Conservation (phyloP, 1,140 invertebrate genomes). For the Drosophila varians region DNA sequence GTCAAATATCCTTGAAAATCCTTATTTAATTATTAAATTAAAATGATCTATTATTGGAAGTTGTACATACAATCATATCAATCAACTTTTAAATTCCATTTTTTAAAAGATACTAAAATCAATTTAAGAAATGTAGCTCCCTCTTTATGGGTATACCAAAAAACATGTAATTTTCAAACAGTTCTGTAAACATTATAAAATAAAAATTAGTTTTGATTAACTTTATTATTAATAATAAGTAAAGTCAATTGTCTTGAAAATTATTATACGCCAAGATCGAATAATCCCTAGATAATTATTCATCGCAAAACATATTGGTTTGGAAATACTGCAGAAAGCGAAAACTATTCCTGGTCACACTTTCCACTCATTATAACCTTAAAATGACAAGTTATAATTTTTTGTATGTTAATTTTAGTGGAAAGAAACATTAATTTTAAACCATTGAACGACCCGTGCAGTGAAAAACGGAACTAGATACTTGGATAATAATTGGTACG, state of each 20-base stretch:
- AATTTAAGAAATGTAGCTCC: too few relatives aligned
- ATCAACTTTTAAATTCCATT: too few relatives aligned
- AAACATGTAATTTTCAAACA: too few relatives aligned
- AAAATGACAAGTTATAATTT: conserved; percentile 79
- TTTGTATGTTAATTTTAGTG: conserved; percentile 70
- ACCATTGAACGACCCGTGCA: conserved; percentile 25
- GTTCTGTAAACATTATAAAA: too few relatives aligned
- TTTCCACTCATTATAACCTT: conserved; percentile 64
- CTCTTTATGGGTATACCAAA: too few relatives aligned
- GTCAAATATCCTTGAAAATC: conserved; percentile 10
- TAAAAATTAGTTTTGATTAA: too few relatives aligned
- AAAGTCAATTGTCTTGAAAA: too few relatives aligned
- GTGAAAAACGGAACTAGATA: conserved; percentile 1
- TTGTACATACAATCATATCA: too few relatives aligned
- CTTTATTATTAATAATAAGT: too few relatives aligned
- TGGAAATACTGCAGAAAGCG: not conserved
- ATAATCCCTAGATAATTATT: not conserved
- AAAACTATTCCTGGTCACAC: conserved; percentile 49
- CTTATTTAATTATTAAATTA: not conserved
- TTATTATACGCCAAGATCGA: not conserved
- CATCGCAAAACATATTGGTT: not conserved
- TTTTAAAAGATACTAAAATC: too few relatives aligned
- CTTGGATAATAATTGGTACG: conserved; percentile 7
- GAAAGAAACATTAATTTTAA: conserved; percentile 32
- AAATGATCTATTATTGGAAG: not conserved